Evolutionary conservation across 2,113 vertebrate species (phyloP), one percentile per base, ranked within the genome.

Genomic region (Struthidea cinerea): DNA sequence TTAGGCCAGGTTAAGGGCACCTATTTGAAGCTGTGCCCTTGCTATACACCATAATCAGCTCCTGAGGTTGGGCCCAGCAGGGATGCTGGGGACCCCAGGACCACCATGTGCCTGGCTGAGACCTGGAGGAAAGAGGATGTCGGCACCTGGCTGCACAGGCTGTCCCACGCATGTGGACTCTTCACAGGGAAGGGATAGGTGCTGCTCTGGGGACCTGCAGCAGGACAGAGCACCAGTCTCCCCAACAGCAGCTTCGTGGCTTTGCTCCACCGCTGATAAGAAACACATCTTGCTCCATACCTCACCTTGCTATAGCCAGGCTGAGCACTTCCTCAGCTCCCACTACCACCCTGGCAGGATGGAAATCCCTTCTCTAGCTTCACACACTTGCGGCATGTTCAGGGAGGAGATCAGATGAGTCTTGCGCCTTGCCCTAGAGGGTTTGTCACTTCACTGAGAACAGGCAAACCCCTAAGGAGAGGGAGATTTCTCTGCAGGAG

Each of bases 361-460:
- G 59, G 77, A 77, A 87, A 74, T 70, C 50, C 46, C 32, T 81
- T 10, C 41, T 60, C 24, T 11, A 37, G 37, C 81, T 69, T 69
- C n/a, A 14, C 0, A 0, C 57, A 49, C 55, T 26, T 81, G 90
- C 0, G 0, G 59, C 4, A 3, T 1, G 12, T 26, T 93, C 69
- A 22, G 61, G 67, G 79, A 94, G 76, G 56, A 82, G 83, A 86
- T 42, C 63, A 69, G 81, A 69, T 0, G 2, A 77, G 77, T 60
- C 67, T 20, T 67, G 79, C 4, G 16, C 76, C 79, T 80, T 93
- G 73, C 79, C 76, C 82, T 70, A 28, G 59, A 87, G 93, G 65
- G 39, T 69, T 84, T 95, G 81, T 33, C 64, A 24, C 71, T 69
- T 78, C 42, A 41, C 47, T 35, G 61, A 82, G 65, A 84, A 69